Conservation (phyloP, 2,113 vertebrate genomes). For the Pan paniscus region DNA sequence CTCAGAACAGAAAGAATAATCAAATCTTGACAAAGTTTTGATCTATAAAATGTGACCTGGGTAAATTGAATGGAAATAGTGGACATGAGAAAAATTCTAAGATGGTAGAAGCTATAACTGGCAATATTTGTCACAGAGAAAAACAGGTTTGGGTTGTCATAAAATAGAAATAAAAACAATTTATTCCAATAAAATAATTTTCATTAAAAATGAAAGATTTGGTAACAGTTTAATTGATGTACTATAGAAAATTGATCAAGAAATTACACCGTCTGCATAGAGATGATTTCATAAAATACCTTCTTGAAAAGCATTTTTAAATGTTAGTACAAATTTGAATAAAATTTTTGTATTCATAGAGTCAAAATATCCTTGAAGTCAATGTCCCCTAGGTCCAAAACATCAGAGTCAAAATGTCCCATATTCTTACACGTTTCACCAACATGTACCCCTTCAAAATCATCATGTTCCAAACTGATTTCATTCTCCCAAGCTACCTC, state of each 20-base stretch:
- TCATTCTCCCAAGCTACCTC: not conserved
- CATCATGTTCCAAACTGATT: not conserved
- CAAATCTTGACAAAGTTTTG: not conserved
- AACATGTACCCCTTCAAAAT: not conserved
- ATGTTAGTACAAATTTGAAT: not conserved
- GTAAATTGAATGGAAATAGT: not conserved
- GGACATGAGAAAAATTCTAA: not conserved
- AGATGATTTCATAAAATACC: not conserved
- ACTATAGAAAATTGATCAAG: not conserved
- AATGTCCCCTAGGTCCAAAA: not conserved
- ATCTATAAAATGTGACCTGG: not conserved
- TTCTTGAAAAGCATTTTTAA: slow-evolving; percentile 3
- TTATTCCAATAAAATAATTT: not conserved
- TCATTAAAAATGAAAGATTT: not conserved
- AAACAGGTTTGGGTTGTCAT: not conserved
- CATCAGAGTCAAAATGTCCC: not conserved
- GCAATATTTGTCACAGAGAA: not conserved
- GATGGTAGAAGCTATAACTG: not conserved
- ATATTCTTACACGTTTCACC: not conserved
- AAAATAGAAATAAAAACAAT: not conserved
- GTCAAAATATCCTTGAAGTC: not conserved
- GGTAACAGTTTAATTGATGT: not conserved
- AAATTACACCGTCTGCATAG: not conserved
- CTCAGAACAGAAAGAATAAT: not conserved
- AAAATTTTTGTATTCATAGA: not conserved